Conservation (phyloP, 2,113 vertebrate genomes). For the Myotis yumanensis region DNA sequence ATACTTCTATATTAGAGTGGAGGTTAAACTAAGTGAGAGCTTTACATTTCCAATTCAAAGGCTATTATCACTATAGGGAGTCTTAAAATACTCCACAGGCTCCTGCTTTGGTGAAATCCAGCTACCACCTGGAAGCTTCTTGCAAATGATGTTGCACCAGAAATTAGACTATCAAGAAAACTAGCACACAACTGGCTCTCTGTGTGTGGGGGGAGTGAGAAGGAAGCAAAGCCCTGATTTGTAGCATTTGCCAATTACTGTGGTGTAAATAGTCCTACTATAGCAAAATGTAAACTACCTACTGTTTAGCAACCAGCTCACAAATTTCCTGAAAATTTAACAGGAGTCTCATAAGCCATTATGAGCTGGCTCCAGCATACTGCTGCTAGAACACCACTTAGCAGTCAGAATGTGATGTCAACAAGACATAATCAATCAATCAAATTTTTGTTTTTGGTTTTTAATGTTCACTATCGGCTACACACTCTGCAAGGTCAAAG, state of each 20-base stretch:
- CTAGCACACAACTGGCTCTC: background rate
- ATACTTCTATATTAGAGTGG: background rate
- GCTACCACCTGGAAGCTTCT: background rate
- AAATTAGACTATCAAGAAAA: background rate
- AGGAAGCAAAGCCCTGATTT: background rate
- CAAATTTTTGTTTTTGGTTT: background rate
- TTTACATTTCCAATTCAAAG: background rate
- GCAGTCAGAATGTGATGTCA: background rate
- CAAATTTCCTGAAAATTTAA: background rate
- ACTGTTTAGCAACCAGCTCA: background rate
- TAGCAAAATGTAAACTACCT: background rate
- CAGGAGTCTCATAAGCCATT: background rate
- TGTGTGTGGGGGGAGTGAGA: background rate
- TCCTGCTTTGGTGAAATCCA: background rate
- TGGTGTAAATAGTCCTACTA: background rate
- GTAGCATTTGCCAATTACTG: background rate
- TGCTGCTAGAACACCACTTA: background rate
- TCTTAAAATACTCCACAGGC: background rate
- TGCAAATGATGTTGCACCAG: background rate
- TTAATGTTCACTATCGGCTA: background rate
- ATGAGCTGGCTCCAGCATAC: background rate
- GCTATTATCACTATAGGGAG: background rate
- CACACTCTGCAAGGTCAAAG: background rate
- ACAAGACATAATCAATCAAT: background rate
- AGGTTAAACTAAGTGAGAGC: background rate